These are phyloP conservation scores for Lepilemur ruficaudatus DNA, from an alignment of 2,797 vertebrate genomes.

Conservation along the genomic window DNA sequence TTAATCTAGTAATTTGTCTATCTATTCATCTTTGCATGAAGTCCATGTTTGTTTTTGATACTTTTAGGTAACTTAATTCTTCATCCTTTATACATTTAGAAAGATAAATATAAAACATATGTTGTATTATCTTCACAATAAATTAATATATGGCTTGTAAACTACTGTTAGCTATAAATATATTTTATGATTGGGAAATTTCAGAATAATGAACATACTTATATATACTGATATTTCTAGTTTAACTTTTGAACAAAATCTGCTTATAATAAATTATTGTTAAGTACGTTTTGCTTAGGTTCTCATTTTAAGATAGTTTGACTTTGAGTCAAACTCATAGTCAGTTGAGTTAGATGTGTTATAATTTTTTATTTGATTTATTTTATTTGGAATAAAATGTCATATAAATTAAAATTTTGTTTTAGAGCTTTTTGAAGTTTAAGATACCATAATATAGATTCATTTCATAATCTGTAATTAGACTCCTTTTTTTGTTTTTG, in stretches of 20 bases:
- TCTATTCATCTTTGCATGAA: neutral
- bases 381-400: conserved; percentile 17
- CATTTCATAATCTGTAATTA: neutral
- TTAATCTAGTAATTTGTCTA: conserved; percentile 9
- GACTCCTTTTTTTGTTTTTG: neutral
- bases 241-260: neutral
- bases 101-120: neutral
- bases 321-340: too few species aligned
- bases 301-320: conserved; percentile 3
- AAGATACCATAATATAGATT: neutral
- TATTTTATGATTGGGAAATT: conserved; percentile 12
- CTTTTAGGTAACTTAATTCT: neutral
- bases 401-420: neutral
- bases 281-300: neutral
- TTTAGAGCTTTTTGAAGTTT: neutral
- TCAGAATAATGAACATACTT: neutral
- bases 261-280: conserved; percentile 1
- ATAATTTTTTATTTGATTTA: neutral
- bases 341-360: neutral
- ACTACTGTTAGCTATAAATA: neutral
- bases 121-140: neutral
- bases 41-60: neutral
- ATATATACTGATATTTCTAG: neutral
- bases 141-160: neutral
- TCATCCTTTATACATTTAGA: neutral